Conservation (phyloP, 2,888 invertebrate genomes). For the Mythimna pallens region DNA sequence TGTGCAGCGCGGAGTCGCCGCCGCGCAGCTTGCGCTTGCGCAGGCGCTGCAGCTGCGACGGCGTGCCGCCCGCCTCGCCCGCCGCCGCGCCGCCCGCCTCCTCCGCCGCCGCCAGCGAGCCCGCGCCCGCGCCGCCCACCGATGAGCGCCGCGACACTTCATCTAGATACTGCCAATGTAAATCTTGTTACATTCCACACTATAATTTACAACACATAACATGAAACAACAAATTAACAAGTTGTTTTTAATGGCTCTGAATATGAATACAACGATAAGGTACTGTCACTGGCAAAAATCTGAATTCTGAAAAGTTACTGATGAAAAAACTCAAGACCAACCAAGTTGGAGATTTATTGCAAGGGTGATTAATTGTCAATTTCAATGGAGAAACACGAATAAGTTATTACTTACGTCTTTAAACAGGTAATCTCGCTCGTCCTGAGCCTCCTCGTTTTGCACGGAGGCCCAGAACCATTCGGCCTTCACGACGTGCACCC, state of each 20-base stretch:
- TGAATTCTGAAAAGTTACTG: neutral
- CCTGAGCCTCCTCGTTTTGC: slow-evolving; percentile 98
- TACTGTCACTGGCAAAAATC: neutral
- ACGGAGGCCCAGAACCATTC: slow-evolving; percentile 99
- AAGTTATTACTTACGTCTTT: slow-evolving; percentile 93
- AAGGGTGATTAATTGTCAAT: neutral
- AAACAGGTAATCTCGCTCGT: slow-evolving; percentile 97
- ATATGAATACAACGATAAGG: neutral
- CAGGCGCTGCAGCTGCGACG: slow-evolving; percentile 88
- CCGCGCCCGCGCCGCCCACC: slow-evolving; percentile 76
- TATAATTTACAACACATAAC: neutral
- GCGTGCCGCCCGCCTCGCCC: slow-evolving; percentile 75
- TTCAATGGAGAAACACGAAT: neutral
- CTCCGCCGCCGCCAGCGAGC: slow-evolving; percentile 50
- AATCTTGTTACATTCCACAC: neutral
- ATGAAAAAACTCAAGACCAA: neutral
- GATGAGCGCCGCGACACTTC: slow-evolving; percentile 89
- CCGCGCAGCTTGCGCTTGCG: slow-evolving; percentile 95
- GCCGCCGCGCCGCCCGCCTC: slow-evolving; percentile 59
- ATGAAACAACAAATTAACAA: no score
- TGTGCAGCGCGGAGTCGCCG: slow-evolving; percentile 91
- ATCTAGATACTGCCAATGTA: slow-evolving; percentile 81
- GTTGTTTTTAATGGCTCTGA: no score
- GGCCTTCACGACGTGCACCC: slow-evolving; percentile 95
- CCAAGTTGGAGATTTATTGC: neutral